These are phyloP conservation scores for Physella acuta DNA, from an alignment of 1,140 invertebrate species.

Conservation along the genomic window DNA sequence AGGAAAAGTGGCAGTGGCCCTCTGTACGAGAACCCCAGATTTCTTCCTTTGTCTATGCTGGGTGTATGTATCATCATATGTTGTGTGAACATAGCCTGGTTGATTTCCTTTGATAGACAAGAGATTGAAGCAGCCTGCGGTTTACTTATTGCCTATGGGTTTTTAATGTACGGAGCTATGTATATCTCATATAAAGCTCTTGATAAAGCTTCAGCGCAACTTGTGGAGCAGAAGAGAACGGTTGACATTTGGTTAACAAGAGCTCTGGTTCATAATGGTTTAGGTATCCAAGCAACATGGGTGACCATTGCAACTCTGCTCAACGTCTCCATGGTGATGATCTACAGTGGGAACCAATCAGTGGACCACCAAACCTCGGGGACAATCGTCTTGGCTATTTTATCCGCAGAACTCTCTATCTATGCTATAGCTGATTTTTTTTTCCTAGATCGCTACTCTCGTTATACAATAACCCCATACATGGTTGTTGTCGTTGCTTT, in stretches of 20 bases:
- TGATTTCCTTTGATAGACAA: constrained; percentile 48
- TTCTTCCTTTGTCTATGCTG: constrained; percentile 40
- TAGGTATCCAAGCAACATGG: constrained; percentile 54
- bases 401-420: constrained; percentile 34
- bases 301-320: constrained; percentile 50
- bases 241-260: constrained; percentile 48
- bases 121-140: constrained; percentile 33
- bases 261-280: constrained; percentile 53
- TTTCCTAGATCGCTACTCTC: constrained; percentile 41
- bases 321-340: constrained; percentile 43
- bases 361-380: constrained; percentile 28
- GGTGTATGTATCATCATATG: constrained; percentile 37
- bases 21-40: constrained; percentile 33
- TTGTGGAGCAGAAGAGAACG: constrained; percentile 29
- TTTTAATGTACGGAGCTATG: constrained; percentile 44
- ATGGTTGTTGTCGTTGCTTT: constrained; percentile 46
- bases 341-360: constrained; percentile 28
- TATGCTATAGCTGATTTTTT: constrained; percentile 44
- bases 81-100: constrained; percentile 47
- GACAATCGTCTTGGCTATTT: constrained; percentile 38
- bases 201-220: constrained; percentile 10
- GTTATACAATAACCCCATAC: constrained; percentile 51
- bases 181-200: constrained; percentile 36
- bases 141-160: constrained; percentile 35
- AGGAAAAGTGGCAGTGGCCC: constrained; percentile 34